These are phyloP conservation scores for Melanerpes formicivorus DNA, from an alignment of 2,113 vertebrate genomes.

Conservation along the genomic window DNA sequence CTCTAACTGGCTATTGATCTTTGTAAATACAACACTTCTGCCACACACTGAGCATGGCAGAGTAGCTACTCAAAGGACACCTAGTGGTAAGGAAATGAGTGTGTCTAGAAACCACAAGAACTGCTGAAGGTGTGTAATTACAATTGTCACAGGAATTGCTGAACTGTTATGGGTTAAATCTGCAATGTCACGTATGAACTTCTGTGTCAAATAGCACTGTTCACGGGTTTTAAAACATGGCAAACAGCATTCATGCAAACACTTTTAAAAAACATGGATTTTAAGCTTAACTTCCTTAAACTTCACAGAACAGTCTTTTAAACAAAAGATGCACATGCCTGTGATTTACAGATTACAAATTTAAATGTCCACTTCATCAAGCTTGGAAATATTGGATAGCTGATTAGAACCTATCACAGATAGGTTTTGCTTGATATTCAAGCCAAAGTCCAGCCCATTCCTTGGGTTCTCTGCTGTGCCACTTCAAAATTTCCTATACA, in stretches of 20 bases:
- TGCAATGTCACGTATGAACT: neutral
- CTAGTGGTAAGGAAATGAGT: constrained; percentile 57
- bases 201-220: neutral
- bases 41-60: neutral
- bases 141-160: neutral
- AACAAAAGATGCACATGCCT: neutral
- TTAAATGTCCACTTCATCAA: neutral
- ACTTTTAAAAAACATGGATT: neutral
- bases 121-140: neutral
- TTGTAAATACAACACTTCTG: neutral
- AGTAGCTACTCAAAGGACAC: constrained; percentile 57
- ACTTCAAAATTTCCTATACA: neutral
- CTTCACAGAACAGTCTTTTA: neutral
- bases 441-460: neutral
- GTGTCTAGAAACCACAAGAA: neutral
- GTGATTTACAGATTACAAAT: neutral
- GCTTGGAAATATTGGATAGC: neutral
- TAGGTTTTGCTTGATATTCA: neutral
- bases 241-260: neutral
- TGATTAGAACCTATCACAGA: neutral
- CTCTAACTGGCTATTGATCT: neutral
- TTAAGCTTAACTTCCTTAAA: neutral
- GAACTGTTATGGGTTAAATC: neutral
- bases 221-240: neutral
- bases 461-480: neutral